phyloP scores from a whole-genome alignment of 2,888 invertebrate species.

The Lithophane ornitopus region DNA sequence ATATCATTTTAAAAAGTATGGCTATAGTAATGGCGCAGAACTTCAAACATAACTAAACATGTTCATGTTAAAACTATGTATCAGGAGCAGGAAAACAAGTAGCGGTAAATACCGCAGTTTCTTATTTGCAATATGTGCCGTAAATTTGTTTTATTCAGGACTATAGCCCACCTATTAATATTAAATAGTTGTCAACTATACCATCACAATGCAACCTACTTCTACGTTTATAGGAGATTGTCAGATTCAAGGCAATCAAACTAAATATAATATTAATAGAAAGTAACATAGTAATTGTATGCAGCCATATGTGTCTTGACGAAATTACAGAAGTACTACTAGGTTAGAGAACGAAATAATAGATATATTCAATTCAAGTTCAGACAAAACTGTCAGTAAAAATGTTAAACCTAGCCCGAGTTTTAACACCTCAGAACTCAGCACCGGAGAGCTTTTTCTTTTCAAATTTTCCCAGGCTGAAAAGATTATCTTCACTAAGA shows the following conservation, averaged over 20 bases:
- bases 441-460: background rate
- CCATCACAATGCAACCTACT: slow-evolving; percentile 17
- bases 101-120: background rate
- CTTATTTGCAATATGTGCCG: slow-evolving; percentile 14
- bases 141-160: slow-evolving; percentile 23
- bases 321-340: background rate
- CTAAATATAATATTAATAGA: background rate
- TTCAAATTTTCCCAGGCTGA: background rate
- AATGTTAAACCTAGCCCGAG: background rate
- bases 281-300: background rate
- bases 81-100: background rate
- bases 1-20: background rate
- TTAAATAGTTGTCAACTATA: slow-evolving; percentile 24
- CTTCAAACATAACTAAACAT: background rate
- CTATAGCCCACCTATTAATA: slow-evolving; percentile 7
- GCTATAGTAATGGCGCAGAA: too few relatives aligned
- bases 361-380: background rate
- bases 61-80: background rate
- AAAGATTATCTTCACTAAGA: background rate
- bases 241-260: background rate
- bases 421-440: background rate
- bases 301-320: background rate
- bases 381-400: background rate
- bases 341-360: background rate
- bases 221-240: slow-evolving; percentile 6